Evolutionary conservation across 2,888 invertebrate genomes (phyloP).

Genomic region (Aethes cnicana): DNA sequence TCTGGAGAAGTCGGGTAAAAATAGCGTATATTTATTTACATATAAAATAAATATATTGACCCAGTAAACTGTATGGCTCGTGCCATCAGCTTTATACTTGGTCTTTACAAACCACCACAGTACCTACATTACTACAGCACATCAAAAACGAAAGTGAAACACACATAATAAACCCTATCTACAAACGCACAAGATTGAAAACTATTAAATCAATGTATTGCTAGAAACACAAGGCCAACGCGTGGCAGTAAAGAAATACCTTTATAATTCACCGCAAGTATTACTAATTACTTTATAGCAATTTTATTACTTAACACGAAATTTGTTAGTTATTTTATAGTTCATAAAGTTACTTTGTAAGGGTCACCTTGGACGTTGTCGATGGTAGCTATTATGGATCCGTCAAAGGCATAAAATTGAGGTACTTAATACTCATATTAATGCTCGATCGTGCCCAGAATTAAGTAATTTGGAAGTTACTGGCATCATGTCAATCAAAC

Average conservation of each 20-base stretch:
- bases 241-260: conserved; percentile 38
- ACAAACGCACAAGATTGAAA: neutral
- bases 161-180: neutral
- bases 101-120: neutral
- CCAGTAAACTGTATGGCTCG: no score
- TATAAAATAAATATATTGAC: no score
- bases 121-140: no score
- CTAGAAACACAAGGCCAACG: conserved; percentile 41
- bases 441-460: no score
- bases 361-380: neutral
- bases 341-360: conserved; percentile 1
- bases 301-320: conserved; percentile 10
- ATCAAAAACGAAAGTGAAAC: conserved; percentile 9
- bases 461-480: no score
- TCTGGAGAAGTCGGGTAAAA: no score
- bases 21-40: no score
- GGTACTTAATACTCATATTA: no score
- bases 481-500: no score
- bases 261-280: conserved; percentile 39
- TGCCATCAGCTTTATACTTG: no score
- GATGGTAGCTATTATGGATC: no score
- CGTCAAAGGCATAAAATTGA: no score
- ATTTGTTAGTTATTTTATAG: conserved; percentile 7
- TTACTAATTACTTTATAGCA: conserved; percentile 37
- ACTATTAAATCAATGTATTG: neutral